phyloP scores from a whole-genome alignment of 1,140 invertebrate species.

The Procambarus clarkii region DNA sequence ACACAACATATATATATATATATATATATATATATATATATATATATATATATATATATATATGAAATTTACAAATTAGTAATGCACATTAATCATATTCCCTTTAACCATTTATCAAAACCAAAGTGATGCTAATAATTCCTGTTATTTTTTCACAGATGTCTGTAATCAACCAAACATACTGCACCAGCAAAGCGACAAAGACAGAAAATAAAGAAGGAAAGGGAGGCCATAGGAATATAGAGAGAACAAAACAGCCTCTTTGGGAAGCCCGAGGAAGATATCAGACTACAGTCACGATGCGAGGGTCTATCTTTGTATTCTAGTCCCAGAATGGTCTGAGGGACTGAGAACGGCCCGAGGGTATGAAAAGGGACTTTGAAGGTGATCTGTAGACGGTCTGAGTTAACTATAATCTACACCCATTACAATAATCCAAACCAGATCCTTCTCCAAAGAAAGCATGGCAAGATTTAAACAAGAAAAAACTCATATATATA shows the following conservation, averaged over 20 bases:
- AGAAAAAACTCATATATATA: neutral
- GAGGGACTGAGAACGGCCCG: too few relatives aligned
- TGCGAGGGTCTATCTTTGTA: neutral
- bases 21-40: conserved; percentile 33
- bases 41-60: conserved; percentile 46
- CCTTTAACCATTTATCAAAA: too few relatives aligned
- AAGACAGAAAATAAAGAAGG: neutral
- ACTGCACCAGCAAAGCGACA: neutral
- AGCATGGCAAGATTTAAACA: conserved; percentile 49
- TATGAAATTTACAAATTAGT: too few relatives aligned
- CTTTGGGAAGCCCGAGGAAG: too few relatives aligned
- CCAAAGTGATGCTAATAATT: neutral
- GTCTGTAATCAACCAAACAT: neutral
- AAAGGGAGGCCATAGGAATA: neutral
- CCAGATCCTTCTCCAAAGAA: conserved; percentile 4
- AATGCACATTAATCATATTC: too few relatives aligned
- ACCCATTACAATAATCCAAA: neutral
- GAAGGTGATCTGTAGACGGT: too few relatives aligned
- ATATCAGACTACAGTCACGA: neutral
- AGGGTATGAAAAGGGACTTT: too few relatives aligned
- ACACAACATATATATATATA: neutral
- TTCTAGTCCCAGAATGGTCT: too few relatives aligned
- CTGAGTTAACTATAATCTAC: neutral
- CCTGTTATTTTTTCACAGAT: neutral
- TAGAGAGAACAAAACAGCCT: neutral